Base-by-base conservation (phyloP, 2,113 vertebrate genomes). In the Boulengeromyrus knoepffleri region DNA sequence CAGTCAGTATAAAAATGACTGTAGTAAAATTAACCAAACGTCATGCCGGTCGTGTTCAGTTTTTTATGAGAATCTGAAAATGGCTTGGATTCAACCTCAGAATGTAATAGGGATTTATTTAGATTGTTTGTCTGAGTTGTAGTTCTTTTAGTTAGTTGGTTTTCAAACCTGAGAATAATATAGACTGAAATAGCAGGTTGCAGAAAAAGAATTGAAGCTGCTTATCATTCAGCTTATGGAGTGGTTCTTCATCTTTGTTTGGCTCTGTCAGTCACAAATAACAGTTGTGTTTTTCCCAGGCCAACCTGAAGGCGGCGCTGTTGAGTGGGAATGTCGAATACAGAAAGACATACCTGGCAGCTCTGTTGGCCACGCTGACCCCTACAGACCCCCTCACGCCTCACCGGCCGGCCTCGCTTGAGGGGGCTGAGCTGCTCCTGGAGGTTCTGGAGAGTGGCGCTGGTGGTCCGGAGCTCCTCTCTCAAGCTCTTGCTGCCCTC, bases 391-490 rank as follows among this genome's bases (percentile, higher is more conserved):
- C 90, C 21, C 92, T 42, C 0, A 66, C 62, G 31, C 36, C 0
- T 4, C 80, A 52, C 24, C 31, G 92, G 42, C 58, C 89, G 3
- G 88, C 80, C 85, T 89, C 94, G 39, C 66, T 85, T 39, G 91
- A 92, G 0, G 97, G 96, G 93, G 90, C 95, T 87, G 93, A 96
- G 90, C 88, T 95, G 52, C 94, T 98, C 87, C 93, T 98, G 3
- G 86, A 88, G 8, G 50, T 96, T 87, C 77, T 96, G 89, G 96
- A 97, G 93, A 90, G 91, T 3, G 93, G 94, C 49, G 88, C 52
- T 87, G 93, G 95, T 10, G 96, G 97, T 0, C 96, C 97, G 0
- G 95, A 96, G 85, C 94, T 96, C 53, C 93, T 95, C 17, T 94
- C 95, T 80, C 95, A 96, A 36, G 94, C 90, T 0, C 92, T 98